Conservation (phyloP, 2,888 invertebrate genomes). For the Zhengitettix transpicula region DNA sequence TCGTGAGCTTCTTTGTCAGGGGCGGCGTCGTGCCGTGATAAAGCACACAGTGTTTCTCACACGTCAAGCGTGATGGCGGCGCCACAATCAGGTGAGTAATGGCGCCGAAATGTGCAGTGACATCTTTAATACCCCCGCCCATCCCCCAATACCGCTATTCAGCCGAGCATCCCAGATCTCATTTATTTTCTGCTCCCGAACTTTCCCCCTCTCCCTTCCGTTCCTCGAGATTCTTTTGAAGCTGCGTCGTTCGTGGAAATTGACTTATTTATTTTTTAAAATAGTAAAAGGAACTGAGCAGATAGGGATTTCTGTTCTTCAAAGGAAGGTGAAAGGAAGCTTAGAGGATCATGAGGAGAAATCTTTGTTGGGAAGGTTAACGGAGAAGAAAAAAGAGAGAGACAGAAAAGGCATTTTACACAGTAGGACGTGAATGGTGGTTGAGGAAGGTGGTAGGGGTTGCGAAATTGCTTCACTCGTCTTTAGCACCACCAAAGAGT, state of each 20-base stretch:
- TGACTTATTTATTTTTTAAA: slow-evolving; percentile 13
- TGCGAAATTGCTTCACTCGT: background rate
- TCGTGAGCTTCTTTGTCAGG: too few species aligned
- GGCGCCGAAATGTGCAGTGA: background rate
- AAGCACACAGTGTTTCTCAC: too few species aligned
- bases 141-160: background rate
- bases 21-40: too few species aligned
- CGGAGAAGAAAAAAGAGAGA: background rate
- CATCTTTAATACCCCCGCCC: background rate
- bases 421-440: too few species aligned
- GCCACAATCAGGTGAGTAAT: background rate
- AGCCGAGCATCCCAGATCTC: background rate
- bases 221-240: slow-evolving; percentile 17
- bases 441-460: too few species aligned
- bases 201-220: background rate
- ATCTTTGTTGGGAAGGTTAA: background rate
- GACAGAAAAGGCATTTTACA: too few species aligned
- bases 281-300: slow-evolving; percentile 2
- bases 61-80: background rate
- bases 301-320: slow-evolving; percentile 2
- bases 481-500: slow-evolving; percentile 1
- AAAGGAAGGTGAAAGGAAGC: slow-evolving; percentile 5
- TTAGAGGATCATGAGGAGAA: slow-evolving; percentile 1
- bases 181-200: background rate
- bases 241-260: slow-evolving; percentile 17